These are phyloP conservation scores for Scaptomyza cyrtandrae DNA, from an alignment of 2,888 invertebrate genomes.

Conservation along the genomic window DNA sequence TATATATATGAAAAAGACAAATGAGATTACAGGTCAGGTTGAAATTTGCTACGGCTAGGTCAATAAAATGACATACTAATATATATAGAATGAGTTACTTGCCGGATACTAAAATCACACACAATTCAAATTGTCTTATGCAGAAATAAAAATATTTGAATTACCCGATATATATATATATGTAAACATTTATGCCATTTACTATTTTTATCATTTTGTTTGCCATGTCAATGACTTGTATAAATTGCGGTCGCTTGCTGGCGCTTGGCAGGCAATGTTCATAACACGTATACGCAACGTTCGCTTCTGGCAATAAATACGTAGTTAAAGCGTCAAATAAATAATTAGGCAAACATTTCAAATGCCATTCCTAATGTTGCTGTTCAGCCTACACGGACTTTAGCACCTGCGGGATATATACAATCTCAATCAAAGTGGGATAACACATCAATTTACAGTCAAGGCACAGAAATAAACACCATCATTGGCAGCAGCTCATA, in stretches of 20 bases:
- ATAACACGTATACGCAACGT: slow-evolving; percentile 62
- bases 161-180: slow-evolving; percentile 10
- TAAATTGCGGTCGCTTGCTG: slow-evolving; percentile 34
- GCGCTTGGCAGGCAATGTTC: slow-evolving; percentile 27
- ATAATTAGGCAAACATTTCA: slow-evolving; percentile 61
- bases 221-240: slow-evolving; percentile 63
- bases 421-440: slow-evolving; percentile 18
- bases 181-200: slow-evolving; percentile 36
- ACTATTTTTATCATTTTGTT: slow-evolving; percentile 42
- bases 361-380: slow-evolving; percentile 15
- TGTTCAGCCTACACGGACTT: slow-evolving; percentile 14
- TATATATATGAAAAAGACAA: background rate
- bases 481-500: slow-evolving; percentile 34
- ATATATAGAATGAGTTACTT: slow-evolving; percentile 3
- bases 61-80: slow-evolving; percentile 23
- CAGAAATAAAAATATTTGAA: slow-evolving; percentile 30
- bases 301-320: slow-evolving; percentile 61
- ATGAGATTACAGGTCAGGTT: slow-evolving; percentile 34
- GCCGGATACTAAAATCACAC: background rate
- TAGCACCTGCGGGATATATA: slow-evolving; percentile 13
- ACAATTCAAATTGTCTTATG: background rate
- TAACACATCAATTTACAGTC: slow-evolving; percentile 51
- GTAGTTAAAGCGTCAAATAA: slow-evolving; percentile 75
- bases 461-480: slow-evolving; percentile 41
- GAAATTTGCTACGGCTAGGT: slow-evolving; percentile 31